Evolutionary conservation across 2,797 vertebrate genomes (phyloP), one percentile per base, ranked within the genome.

Genomic region (Nannoperca obscura): DNA sequence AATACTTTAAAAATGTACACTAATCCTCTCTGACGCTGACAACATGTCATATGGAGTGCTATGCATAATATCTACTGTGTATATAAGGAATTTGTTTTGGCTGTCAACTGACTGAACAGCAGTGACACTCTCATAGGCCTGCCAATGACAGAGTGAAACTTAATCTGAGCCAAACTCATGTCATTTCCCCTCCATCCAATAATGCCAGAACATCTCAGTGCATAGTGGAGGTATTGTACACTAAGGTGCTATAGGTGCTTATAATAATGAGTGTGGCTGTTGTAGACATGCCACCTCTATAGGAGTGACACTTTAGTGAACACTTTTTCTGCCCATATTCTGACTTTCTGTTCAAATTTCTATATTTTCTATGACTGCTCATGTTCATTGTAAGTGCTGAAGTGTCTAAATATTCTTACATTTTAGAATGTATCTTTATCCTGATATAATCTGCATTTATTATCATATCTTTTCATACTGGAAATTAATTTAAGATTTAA

Each of bases 1-100:
- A 34, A 34, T 34, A 34, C 32, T 7, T 34, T 7, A 5, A 34
- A 34, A 34, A 34, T 7, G 32, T 34, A 34, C 32, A 34, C 65
- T 77, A 46, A 76, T 71, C 76, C 62, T 49, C 10, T 49, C 46
- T 72, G 76, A 84, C 49, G 32, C 62, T 59, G 82, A 78, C 78
- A 72, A n/a, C 63, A 30, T 46, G 42, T 83, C 46, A 66, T 24
- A 62, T 62, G 58, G 74, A 74, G 52, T 65, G 34, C 30, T 32
- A 78, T 76, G 74, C 57, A 65, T 74, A 78, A 71, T 42, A n/a
- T 75, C 78, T 58, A 63, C 50, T 44, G 50, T 74, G 54, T 68
- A 76, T 61, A 36, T 44, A 24, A 60, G 63, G 32, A 78, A 59
- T 83, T 82, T 0, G 72, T 72, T 77, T 78, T 47, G 68, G n/a